Percentiles rank a stretch among this genome's conserved stretches.
Evolutionary conservation across 2,888 invertebrate species (phyloP).

Genomic region (Watsonalla binaria): DNA sequence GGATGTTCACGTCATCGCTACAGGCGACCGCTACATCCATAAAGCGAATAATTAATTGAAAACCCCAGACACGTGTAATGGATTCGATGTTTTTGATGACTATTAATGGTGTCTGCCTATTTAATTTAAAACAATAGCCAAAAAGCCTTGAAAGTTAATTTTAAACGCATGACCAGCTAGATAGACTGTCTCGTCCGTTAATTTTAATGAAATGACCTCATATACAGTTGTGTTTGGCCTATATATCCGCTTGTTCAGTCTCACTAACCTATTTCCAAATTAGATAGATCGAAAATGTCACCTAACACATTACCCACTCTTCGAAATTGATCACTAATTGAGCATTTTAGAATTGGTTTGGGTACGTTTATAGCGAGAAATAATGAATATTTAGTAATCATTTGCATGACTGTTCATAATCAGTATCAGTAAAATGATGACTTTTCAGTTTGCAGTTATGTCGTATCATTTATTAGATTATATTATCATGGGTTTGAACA

Average conservation of each 20-base stretch:
- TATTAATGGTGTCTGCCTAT: background rate
- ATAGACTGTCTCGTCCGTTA: background rate
- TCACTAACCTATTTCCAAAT: background rate
- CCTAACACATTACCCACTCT: background rate
- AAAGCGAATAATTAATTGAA: background rate
- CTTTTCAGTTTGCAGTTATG: too few species aligned
- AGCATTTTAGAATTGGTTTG: too few species aligned
- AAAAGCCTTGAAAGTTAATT: background rate
- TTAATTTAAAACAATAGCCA: background rate
- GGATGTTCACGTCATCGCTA: conserved; percentile 18
- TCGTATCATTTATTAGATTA: too few species aligned
- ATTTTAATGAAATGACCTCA: background rate
- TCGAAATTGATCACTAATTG: too few species aligned
- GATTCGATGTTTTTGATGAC: background rate
- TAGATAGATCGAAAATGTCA: background rate
- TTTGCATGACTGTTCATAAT: too few species aligned
- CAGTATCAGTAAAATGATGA: too few species aligned
- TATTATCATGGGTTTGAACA: too few species aligned
- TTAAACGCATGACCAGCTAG: background rate
- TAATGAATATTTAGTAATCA: too few species aligned
- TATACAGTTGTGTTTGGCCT: background rate
- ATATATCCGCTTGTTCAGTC: background rate
- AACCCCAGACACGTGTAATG: background rate
- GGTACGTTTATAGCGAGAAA: too few species aligned
- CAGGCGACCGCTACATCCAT: conserved; percentile 1